phyloP scores from a whole-genome alignment of 37 sponge, comb jelly and placozoan species.

The Aphrocallistes beatrix region DNA sequence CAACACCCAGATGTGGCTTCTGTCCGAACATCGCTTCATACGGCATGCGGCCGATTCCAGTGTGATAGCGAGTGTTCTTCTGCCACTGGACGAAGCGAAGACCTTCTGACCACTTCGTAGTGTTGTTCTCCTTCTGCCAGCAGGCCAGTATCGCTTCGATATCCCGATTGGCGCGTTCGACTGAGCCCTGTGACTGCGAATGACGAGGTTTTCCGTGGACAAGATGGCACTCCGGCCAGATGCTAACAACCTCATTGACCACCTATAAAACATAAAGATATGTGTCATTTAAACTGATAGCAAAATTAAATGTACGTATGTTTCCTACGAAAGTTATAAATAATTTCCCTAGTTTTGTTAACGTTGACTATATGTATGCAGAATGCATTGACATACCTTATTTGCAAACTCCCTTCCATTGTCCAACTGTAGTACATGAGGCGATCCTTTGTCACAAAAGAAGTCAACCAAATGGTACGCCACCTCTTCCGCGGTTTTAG shows the following conservation, averaged over 20 bases:
- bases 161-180: not conserved
- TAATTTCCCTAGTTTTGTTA: not conserved
- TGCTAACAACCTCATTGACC: not conserved
- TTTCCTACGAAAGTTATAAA: no score
- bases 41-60: not conserved
- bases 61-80: not conserved
- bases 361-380: not conserved
- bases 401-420: not conserved
- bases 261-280: not conserved
- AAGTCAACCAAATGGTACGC: not conserved
- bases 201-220: no score
- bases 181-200: not conserved
- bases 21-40: not conserved
- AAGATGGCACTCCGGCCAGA: no score
- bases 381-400: not conserved
- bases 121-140: not conserved
- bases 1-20: not conserved
- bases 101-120: not conserved
- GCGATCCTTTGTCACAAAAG: not conserved
- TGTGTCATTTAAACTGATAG: no score
- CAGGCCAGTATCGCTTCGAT: not conserved
- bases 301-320: no score
- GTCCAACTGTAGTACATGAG: not conserved
- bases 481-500: not conserved
- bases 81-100: not conserved